These are phyloP conservation scores for Synanthedon tipuliformis DNA, from an alignment of 2,888 invertebrate genomes.

Conservation along the genomic window DNA sequence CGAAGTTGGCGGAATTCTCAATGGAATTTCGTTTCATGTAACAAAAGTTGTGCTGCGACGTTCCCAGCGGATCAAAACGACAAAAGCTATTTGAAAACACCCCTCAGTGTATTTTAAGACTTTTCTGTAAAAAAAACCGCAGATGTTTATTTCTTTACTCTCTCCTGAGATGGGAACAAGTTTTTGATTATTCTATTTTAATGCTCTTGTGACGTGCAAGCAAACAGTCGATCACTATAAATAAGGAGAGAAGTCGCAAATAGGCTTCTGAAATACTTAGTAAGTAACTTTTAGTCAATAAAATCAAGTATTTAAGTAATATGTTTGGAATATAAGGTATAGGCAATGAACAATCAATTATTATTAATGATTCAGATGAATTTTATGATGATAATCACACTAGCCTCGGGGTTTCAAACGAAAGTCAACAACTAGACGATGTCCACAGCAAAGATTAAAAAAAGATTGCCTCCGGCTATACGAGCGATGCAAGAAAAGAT, in stretches of 20 bases:
- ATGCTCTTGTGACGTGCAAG: too few species aligned
- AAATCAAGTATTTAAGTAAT: too few species aligned
- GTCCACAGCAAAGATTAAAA: constrained; percentile 10
- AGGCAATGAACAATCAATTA: too few species aligned
- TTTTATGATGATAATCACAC: neutral
- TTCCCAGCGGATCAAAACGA: neutral
- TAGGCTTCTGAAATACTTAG: too few species aligned
- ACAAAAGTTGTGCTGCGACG: neutral
- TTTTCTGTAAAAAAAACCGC: neutral
- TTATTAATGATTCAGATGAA: too few species aligned
- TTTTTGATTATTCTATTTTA: too few species aligned
- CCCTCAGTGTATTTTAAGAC: neutral
- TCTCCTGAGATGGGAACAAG: neutral
- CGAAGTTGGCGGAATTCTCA: neutral
- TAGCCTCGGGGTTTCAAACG: neutral
- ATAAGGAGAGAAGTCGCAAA: too few species aligned
- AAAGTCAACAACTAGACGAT: neutral
- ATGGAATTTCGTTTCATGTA: neutral
- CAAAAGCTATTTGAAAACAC: neutral
- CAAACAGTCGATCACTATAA: too few species aligned
- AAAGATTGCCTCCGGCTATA: constrained; percentile 42
- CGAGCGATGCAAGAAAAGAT: constrained; percentile 30
- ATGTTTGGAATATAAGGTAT: too few species aligned
- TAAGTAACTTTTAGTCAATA: too few species aligned
- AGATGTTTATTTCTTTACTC: neutral